Evolutionary conservation across 2,797 vertebrate genomes (phyloP).

Genomic region (Mycteria americana): DNA sequence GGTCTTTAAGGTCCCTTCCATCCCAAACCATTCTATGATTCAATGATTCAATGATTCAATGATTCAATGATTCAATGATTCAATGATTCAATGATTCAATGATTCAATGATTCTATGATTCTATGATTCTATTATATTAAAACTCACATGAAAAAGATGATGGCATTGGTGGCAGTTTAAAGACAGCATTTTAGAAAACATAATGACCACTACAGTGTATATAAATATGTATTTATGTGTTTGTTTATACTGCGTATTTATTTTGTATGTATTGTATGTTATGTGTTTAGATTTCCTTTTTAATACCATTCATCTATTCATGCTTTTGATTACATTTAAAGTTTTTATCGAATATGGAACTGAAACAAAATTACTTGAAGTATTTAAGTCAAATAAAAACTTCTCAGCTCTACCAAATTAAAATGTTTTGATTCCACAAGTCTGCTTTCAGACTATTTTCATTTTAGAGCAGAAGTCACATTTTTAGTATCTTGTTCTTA

Average conservation of each 20-base stretch:
- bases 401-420: not conserved
- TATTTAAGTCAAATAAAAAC: not conserved
- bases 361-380: not conserved
- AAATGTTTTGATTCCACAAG: not conserved
- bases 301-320: not conserved
- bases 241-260: not conserved
- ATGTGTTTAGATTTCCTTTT: not conserved
- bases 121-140: not conserved
- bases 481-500: not conserved
- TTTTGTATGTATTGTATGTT: not conserved
- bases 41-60: not conserved
- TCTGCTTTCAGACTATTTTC: not conserved
- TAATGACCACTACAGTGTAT: not conserved
- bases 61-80: not conserved
- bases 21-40: not conserved
- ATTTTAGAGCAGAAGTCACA: not conserved
- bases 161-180: not conserved
- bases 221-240: not conserved
- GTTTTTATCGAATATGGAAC: not conserved
- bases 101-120: not conserved
- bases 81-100: not conserved
- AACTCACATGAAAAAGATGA: not conserved
- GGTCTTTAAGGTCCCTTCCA: not conserved
- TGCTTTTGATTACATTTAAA: not conserved
- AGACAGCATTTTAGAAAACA: not conserved